A percentile compares a stretch with the other conserved stretches of the same genome.
Evolutionary conservation across 2,113 vertebrate genomes (phyloP).

Genomic region (Hylia prasina): DNA sequence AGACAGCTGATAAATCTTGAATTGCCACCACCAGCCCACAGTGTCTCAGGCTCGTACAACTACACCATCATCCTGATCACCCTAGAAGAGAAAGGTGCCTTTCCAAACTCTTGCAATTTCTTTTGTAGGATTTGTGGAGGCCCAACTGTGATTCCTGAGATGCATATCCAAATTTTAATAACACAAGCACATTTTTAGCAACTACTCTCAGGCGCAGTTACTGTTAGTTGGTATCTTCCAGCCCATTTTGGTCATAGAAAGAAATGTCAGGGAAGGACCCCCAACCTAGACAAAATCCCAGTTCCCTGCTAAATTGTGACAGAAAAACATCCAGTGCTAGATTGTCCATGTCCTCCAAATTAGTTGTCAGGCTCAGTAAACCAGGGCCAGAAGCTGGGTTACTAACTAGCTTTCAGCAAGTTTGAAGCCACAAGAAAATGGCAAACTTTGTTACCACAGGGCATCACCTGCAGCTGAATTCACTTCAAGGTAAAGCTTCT

Average conservation of each 20-base stretch:
- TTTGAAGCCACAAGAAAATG: not conserved
- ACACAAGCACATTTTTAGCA: not conserved
- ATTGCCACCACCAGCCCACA: not conserved
- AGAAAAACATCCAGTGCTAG: not conserved
- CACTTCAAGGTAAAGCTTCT: not conserved
- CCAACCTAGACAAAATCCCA: not conserved
- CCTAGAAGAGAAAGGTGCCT: not conserved
- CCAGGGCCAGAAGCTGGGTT: not conserved
- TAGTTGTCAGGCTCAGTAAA: not conserved
- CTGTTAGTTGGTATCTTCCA: not conserved
- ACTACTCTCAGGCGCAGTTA: not conserved
- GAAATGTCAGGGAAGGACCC: not conserved
- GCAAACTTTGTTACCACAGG: not conserved
- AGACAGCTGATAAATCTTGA: constrained; percentile 67
- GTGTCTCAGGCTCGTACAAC: not conserved
- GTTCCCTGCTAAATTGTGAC: not conserved
- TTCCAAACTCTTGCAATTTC: not conserved
- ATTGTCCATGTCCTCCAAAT: not conserved
- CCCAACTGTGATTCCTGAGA: not conserved
- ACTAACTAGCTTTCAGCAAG: not conserved
- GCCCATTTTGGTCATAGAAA: not conserved
- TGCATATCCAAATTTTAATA: not conserved
- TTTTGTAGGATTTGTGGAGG: not conserved
- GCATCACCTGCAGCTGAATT: not conserved
- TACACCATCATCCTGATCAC: not conserved